Conservation (phyloP, 2,888 invertebrate species). For the Chrysotoxum bicinctum region DNA sequence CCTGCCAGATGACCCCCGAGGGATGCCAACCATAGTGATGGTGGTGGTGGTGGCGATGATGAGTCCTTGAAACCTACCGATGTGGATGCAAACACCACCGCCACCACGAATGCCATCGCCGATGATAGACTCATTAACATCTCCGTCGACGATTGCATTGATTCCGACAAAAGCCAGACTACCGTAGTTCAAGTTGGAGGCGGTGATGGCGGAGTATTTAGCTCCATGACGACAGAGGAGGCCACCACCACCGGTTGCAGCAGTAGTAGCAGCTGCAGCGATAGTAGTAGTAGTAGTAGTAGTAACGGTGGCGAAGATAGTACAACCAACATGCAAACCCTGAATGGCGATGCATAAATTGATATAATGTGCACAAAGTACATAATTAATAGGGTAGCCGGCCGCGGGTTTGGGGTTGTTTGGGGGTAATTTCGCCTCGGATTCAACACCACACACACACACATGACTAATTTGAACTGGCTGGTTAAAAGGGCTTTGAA, state of each 20-base stretch:
- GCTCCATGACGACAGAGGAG: slow-evolving; percentile 24
- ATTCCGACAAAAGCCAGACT: slow-evolving; percentile 64
- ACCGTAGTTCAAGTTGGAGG: slow-evolving; percentile 12
- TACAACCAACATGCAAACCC: slow-evolving; percentile 45
- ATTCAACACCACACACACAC: slow-evolving; percentile 4
- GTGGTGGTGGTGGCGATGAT: slow-evolving; percentile 7
- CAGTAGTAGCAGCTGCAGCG: slow-evolving; percentile 42
- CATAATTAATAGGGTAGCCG: slow-evolving; percentile 60
- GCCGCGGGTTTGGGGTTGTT: not conserved
- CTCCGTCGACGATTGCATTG: slow-evolving; percentile 63
- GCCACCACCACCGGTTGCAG: slow-evolving; percentile 46
- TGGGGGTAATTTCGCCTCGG: not conserved
- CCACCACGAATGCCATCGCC: not conserved
- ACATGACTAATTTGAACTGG: slow-evolving; percentile 44
- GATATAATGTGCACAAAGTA: slow-evolving; percentile 69
- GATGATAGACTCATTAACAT: slow-evolving; percentile 69
- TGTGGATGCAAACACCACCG: not conserved
- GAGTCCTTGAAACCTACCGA: slow-evolving; percentile 49
- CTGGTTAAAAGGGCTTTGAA: slow-evolving; percentile 6
- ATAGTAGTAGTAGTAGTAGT: slow-evolving; percentile 2
- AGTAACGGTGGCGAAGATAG: not conserved
- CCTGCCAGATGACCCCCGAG: slow-evolving; percentile 59
- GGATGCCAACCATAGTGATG: slow-evolving; percentile 12
- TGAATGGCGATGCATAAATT: slow-evolving; percentile 51
- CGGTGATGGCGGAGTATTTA: not conserved